phyloP scores from a whole-genome alignment of 2,888 invertebrate genomes.

The Serrognathus titanus region DNA sequence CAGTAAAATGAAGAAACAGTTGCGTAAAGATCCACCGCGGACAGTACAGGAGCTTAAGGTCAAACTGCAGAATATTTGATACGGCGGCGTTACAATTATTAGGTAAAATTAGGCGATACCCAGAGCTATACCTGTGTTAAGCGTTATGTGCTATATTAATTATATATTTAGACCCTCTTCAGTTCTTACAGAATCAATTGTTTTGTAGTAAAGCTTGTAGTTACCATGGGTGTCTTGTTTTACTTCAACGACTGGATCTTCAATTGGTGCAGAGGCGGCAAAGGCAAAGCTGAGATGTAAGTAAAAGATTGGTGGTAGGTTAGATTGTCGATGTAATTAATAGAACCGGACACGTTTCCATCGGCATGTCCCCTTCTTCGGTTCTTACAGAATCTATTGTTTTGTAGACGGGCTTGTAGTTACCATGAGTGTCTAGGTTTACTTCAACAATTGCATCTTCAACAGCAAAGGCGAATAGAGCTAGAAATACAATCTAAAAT shows the following conservation, averaged over 20 bases:
- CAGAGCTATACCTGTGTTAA: no score
- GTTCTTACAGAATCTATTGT: constrained; percentile 22
- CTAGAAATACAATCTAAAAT: constrained; percentile 1
- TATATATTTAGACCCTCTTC: constrained; percentile 25
- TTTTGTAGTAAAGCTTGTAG: constrained; percentile 26
- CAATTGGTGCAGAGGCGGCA: constrained; percentile 9
- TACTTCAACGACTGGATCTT: constrained; percentile 19
- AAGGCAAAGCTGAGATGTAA: not conserved
- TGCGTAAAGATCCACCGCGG: no score
- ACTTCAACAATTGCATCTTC: constrained; percentile 19
- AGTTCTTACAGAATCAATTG: constrained; percentile 22
- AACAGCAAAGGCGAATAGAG: constrained; percentile 12
- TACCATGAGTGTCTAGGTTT: constrained; percentile 27
- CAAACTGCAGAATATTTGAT: no score
- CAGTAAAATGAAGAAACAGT: no score
- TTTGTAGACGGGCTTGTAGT: constrained; percentile 26
- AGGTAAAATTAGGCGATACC: no score
- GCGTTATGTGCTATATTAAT: no score
- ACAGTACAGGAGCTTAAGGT: no score
- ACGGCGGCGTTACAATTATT: no score
- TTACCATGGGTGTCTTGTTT: constrained; percentile 29
- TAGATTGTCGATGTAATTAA: constrained; percentile 24
- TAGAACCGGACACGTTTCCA: constrained; percentile 26
- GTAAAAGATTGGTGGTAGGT: no score
- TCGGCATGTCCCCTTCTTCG: constrained; percentile 24